Percentiles rank a stretch among this genome's conserved stretches.
Evolutionary conservation across 2,113 vertebrate species (phyloP).

Genomic region (Pycnonotus jocosus): DNA sequence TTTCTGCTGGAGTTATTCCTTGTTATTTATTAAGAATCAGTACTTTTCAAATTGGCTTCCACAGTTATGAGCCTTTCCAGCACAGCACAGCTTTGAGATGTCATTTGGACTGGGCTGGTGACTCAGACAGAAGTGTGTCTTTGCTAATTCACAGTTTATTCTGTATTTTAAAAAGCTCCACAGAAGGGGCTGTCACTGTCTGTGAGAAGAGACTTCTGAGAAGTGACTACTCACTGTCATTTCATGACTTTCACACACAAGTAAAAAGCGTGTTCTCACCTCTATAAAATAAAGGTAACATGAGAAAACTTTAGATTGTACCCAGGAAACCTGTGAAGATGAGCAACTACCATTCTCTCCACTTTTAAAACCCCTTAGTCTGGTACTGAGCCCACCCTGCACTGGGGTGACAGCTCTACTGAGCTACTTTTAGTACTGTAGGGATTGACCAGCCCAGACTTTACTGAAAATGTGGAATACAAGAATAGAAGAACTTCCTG

Average conservation of each 20-base stretch:
- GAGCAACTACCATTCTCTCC: not conserved
- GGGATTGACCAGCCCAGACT: not conserved
- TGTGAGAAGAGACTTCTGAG: not conserved
- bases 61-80: not conserved
- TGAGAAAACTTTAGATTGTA: not conserved
- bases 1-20: not conserved
- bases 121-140: not conserved
- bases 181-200: not conserved
- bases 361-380: not conserved
- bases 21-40: not conserved
- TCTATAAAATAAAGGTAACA: not conserved
- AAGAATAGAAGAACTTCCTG: not conserved
- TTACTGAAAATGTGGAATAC: not conserved
- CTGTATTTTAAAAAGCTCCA: not conserved
- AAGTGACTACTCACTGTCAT: not conserved
- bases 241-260: not conserved
- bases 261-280: not conserved
- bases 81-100: not conserved
- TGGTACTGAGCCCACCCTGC: not conserved
- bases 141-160: constrained; percentile 17
- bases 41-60: not conserved
- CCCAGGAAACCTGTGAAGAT: not conserved
- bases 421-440: not conserved
- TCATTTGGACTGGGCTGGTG: not conserved
- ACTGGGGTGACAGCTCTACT: not conserved